Evolutionary conservation across 1,140 invertebrate species (phyloP).

Genomic region (Latrodectus geometricus): DNA sequence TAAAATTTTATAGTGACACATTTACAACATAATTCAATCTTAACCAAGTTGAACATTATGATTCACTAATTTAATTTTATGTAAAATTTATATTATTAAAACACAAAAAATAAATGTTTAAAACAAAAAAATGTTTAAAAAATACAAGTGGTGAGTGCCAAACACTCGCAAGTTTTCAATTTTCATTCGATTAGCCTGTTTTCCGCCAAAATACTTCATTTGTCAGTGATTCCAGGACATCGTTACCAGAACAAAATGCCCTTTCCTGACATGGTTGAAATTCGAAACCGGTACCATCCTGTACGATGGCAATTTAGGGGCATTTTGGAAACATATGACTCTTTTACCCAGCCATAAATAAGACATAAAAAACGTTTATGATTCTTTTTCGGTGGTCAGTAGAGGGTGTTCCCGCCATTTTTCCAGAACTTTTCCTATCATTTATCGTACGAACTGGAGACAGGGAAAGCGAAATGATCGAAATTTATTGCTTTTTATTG

Average conservation of each 20-base stretch:
- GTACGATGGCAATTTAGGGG: too few species aligned
- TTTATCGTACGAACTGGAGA: not conserved
- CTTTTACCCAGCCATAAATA: not conserved
- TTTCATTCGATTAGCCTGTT: too few species aligned
- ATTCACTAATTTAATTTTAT: too few species aligned
- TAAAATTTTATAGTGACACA: too few species aligned
- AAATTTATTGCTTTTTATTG: conserved; percentile 1
- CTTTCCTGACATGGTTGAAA: not conserved
- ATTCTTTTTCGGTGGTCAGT: not conserved
- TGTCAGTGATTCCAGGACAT: not conserved
- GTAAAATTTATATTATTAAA: too few species aligned
- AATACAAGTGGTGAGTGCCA: too few species aligned
- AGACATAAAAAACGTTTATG: not conserved
- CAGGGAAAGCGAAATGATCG: not conserved
- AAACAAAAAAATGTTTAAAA: too few species aligned
- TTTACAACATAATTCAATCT: too few species aligned
- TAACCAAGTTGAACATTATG: too few species aligned
- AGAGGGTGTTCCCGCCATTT: not conserved
- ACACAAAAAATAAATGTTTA: too few species aligned
- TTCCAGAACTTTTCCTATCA: not conserved
- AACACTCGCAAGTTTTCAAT: too few species aligned
- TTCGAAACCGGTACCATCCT: not conserved
- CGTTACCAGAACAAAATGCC: not conserved
- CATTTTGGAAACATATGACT: not conserved
- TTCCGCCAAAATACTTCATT: not conserved